These are phyloP conservation scores for Ferrisia virgata DNA, from an alignment of 2,888 invertebrate species.

Conservation along the genomic window DNA sequence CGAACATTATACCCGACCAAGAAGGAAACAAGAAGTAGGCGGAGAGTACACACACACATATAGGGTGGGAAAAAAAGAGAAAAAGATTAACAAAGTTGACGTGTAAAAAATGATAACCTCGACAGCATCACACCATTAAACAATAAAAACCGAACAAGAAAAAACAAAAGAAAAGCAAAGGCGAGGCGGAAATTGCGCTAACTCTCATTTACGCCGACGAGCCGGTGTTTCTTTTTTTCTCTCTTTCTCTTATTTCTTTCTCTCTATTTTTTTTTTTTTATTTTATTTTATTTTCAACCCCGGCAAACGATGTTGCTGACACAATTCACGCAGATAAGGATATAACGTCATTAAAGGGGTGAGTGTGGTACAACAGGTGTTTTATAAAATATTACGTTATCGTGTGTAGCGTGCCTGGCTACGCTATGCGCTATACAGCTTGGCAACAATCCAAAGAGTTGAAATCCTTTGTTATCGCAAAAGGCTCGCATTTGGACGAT, in stretches of 20 bases:
- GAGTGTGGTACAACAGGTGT: slow-evolving; percentile 37
- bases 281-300: slow-evolving; percentile 10
- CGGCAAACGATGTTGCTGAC: slow-evolving; percentile 34
- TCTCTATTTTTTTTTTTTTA: neutral
- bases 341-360: slow-evolving; percentile 40
- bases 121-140: slow-evolving; percentile 21
- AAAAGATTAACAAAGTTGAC: slow-evolving; percentile 17
- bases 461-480: slow-evolving; percentile 39
- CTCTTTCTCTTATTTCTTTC: neutral
- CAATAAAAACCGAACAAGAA: slow-evolving; percentile 24
- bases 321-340: slow-evolving; percentile 44
- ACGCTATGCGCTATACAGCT: too few relatives aligned
- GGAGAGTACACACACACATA: too few relatives aligned
- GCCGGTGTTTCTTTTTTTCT: too few relatives aligned
- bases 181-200: slow-evolving; percentile 36
- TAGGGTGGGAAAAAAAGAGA: neutral
- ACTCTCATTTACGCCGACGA: slow-evolving; percentile 39
- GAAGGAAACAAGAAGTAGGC: too few relatives aligned
- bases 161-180: slow-evolving; percentile 19
- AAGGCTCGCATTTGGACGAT: neutral
- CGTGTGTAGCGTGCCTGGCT: slow-evolving; percentile 39
- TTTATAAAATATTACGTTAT: slow-evolving; percentile 44
- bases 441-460: slow-evolving; percentile 41
- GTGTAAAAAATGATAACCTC: slow-evolving; percentile 13
- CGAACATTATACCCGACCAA: too few relatives aligned